A percentile compares a stretch with the other conserved stretches of the same genome.
Evolutionary conservation across 2,113 vertebrate genomes (phyloP).

Genomic region (Hemicordylus capensis): DNA sequence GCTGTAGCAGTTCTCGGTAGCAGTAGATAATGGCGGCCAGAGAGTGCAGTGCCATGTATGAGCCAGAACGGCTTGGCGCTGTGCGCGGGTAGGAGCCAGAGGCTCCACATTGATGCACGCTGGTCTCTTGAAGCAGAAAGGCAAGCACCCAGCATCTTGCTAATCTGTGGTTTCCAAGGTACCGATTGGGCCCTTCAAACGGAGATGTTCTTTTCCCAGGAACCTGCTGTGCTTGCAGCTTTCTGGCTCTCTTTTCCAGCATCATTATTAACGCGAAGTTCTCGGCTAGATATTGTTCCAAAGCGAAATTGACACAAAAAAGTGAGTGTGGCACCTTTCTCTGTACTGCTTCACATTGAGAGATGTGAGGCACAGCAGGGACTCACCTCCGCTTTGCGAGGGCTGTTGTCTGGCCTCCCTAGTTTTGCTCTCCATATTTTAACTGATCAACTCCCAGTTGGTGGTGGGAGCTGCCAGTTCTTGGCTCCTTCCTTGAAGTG

Average conservation of each 20-base stretch:
- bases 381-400: not conserved
- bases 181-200: not conserved
- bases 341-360: not conserved
- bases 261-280: not conserved
- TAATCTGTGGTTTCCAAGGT: constrained; percentile 1
- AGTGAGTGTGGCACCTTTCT: not conserved
- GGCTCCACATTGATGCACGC: not conserved
- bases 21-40: not conserved
- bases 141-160: too few relatives aligned
- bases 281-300: not conserved
- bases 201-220: not conserved
- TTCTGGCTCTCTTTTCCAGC: not conserved
- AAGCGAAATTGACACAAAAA: not conserved
- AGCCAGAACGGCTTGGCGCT: too few relatives aligned
- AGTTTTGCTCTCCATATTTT: not conserved
- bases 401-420: not conserved
- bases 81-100: not conserved
- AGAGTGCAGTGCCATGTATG: too few relatives aligned
- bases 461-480: not conserved
- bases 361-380: not conserved
- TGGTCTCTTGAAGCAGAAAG: not conserved
- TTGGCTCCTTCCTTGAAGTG: not conserved
- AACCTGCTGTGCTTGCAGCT: not conserved
- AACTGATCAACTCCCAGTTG: not conserved
- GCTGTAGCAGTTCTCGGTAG: too few relatives aligned